Evolutionary conservation across 1,140 invertebrate genomes (phyloP).

Genomic region (Euwallacea similis): DNA sequence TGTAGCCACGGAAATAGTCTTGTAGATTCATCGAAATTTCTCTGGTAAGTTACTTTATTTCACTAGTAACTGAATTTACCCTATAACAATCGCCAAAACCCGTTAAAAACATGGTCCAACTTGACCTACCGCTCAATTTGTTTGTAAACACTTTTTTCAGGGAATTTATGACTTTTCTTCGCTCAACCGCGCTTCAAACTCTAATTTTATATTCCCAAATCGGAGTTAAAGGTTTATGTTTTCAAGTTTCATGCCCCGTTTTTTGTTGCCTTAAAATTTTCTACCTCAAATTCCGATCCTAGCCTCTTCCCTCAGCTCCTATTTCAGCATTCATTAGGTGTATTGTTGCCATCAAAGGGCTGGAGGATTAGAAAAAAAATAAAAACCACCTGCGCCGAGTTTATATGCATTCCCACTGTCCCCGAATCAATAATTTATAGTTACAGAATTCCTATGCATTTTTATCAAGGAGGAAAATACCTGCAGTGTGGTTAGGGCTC

Average conservation of each 20-base stretch:
- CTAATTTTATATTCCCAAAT: neutral
- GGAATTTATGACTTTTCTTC: neutral
- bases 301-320: neutral
- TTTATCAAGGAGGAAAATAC: no score
- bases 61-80: neutral
- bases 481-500: no score
- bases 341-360: neutral
- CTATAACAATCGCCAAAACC: neutral
- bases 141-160: conserved; percentile 1
- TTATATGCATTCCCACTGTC: neutral
- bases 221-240: neutral
- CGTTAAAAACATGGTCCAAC: neutral
- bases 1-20: neutral
- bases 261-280: neutral
- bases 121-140: neutral
- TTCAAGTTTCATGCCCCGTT: neutral
- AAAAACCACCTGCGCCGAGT: conserved; percentile 4
- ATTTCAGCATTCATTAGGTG: neutral
- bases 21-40: neutral
- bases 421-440: neutral
- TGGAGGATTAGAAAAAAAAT: neutral
- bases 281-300: neutral
- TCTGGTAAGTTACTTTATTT: neutral
- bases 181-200: neutral
- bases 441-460: no score